Evolutionary conservation across 2,888 invertebrate genomes (phyloP).

Genomic region (Tanypteryx hageni): DNA sequence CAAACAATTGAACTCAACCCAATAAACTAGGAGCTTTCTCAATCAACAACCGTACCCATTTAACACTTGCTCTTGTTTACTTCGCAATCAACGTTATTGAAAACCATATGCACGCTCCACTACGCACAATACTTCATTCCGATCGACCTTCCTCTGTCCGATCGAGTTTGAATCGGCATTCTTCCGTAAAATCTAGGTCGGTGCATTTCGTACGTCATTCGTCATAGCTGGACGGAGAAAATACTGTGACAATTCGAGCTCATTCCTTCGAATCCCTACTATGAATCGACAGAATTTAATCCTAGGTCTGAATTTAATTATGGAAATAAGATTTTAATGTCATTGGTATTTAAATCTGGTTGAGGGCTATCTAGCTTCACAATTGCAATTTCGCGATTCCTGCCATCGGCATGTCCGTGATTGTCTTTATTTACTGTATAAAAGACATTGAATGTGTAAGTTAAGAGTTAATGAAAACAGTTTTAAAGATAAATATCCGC

Average conservation of each 20-base stretch:
- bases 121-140: slow-evolving; percentile 17
- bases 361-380: no score
- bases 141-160: not conserved
- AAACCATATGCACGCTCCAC: not conserved
- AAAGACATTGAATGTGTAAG: no score
- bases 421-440: no score
- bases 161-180: not conserved
- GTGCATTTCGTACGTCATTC: not conserved
- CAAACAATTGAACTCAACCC: not conserved
- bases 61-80: slow-evolving; percentile 19
- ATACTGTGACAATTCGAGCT: not conserved
- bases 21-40: not conserved
- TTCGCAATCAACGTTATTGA: not conserved
- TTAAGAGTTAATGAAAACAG: no score
- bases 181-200: not conserved
- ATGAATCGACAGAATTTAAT: not conserved
- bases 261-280: not conserved
- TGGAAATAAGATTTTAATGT: no score
- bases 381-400: no score
- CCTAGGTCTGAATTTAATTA: not conserved
- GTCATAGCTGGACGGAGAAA: not conserved
- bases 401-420: no score
- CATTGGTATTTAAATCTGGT: no score
- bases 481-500: no score
- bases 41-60: not conserved